Evolutionary conservation across 2,797 vertebrate genomes (phyloP), one percentile per base, ranked within the genome.

Genomic region (Falco novaeseelandiae): DNA sequence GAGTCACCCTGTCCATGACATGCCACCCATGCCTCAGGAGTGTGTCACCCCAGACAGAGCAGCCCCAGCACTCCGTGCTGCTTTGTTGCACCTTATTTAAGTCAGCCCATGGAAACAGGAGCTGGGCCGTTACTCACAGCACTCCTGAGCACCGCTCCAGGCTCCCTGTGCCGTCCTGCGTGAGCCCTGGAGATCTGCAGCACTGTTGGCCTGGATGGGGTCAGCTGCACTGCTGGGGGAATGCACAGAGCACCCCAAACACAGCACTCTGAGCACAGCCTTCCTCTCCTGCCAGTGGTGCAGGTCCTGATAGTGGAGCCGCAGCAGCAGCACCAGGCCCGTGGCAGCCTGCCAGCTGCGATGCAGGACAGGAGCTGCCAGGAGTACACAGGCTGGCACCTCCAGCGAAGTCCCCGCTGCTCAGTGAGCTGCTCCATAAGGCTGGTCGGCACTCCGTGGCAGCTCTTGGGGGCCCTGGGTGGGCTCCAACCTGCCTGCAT

Each of bases 1-100:
- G 0, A 42, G n/a, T 14, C 1, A 11, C 49, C 26, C 34, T 4
- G 9, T 51, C 59, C 3, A 0, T 4, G 25, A n/a, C 1, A 1
- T 6, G 38, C 14, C 8, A 4, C 76, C 40, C 36, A 38, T 49
- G 25, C 30, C 34, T 2, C 0, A 6, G 40, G 4, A 49, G 14
- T 6, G 2, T 2, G 2, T 67, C 6, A 5, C 51, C 40, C 48
- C 1, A 1, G 58, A 4, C 59, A 40, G 34, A 4, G 26, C 42
- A 49, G 61, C 36, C 46, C 55, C 32, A 22, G 44, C 51, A 4
- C 38, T 40, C 4, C 1, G 40, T 25, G 52, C 67, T 22, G 59
- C 83, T 61, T 27, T 3, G 1, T 10, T 48, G 62, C 61, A 17
- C 36, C 58, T 79, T 61, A 19, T 44, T 38, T 34, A 23, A 57